Percentiles rank a stretch among this genome's conserved stretches.
Evolutionary conservation across 2,888 invertebrate species (phyloP).

Genomic region (Congeria kusceri): DNA sequence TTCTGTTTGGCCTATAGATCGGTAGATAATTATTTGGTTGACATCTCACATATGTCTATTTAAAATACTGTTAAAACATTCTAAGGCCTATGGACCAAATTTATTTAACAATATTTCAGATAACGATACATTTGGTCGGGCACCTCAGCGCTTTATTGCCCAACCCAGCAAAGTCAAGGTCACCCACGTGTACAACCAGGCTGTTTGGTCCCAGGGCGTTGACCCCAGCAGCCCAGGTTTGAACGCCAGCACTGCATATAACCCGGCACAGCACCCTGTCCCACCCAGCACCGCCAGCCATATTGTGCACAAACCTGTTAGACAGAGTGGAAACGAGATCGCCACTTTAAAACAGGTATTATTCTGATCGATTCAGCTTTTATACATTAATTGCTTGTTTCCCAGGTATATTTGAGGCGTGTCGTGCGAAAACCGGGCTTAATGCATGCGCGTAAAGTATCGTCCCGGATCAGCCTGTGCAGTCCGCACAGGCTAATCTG

Average conservation of each 20-base stretch:
- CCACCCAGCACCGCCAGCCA: constrained; percentile 10
- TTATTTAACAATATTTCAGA: background rate
- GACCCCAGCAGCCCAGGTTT: constrained; percentile 50
- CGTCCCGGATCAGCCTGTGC: too few relatives aligned
- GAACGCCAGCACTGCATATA: constrained; percentile 55
- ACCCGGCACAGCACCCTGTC: constrained; percentile 18
- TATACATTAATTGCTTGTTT: too few relatives aligned
- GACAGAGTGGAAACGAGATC: constrained; percentile 4
- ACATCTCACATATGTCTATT: too few relatives aligned
- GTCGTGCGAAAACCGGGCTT: too few relatives aligned
- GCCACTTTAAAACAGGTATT: constrained; percentile 26
- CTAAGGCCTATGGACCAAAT: too few relatives aligned
- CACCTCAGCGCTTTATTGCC: constrained; percentile 39
- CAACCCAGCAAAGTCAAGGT: constrained; percentile 71
- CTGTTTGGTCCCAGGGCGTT: constrained; percentile 63
- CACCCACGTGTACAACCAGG: constrained; percentile 67
- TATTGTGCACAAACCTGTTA: background rate
- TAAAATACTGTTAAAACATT: too few relatives aligned
- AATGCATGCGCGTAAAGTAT: too few relatives aligned
- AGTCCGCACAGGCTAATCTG: too few relatives aligned
- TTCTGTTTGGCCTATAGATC: too few relatives aligned
- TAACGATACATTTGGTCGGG: constrained; percentile 18
- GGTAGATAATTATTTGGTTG: too few relatives aligned
- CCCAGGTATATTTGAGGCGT: too few relatives aligned
- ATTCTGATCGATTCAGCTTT: background rate